These are phyloP conservation scores for Pentalonia nigronervosa DNA, from an alignment of 1,140 invertebrate genomes.

Conservation along the genomic window DNA sequence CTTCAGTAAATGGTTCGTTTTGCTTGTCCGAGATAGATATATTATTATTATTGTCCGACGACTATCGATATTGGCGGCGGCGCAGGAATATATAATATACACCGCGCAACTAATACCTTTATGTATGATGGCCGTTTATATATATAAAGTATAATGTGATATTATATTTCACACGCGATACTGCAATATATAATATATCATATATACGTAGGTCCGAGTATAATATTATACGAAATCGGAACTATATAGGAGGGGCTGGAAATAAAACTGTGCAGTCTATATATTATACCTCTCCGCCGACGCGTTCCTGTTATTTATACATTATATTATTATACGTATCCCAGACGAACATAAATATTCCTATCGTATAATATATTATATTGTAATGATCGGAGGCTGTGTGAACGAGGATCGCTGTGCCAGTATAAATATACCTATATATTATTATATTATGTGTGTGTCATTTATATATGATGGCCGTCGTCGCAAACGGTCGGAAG, in stretches of 20 bases:
- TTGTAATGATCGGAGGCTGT: background rate
- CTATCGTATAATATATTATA: background rate
- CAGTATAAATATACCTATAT: no score
- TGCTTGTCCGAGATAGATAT: background rate
- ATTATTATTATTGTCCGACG: background rate
- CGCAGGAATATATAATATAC: background rate
- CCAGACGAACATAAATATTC: background rate
- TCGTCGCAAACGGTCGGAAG: background rate
- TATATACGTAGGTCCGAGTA: background rate
- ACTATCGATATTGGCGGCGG: background rate
- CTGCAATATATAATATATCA: background rate
- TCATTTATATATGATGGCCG: background rate
- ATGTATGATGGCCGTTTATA: no score
- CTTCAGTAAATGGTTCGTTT: background rate
- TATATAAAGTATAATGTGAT: background rate
- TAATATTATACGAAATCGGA: background rate
- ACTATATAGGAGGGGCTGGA: background rate
- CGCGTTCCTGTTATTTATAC: conserved; percentile 19
- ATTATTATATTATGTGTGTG: background rate
- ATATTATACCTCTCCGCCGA: background rate
- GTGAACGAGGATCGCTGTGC: background rate
- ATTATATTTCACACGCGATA: background rate
- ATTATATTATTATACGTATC: background rate
- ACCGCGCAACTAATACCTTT: no score
- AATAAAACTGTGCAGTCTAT: background rate